Evolutionary conservation across 2,113 vertebrate genomes (phyloP), one percentile per base, ranked within the genome.

Genomic region (Struthio camelus): DNA sequence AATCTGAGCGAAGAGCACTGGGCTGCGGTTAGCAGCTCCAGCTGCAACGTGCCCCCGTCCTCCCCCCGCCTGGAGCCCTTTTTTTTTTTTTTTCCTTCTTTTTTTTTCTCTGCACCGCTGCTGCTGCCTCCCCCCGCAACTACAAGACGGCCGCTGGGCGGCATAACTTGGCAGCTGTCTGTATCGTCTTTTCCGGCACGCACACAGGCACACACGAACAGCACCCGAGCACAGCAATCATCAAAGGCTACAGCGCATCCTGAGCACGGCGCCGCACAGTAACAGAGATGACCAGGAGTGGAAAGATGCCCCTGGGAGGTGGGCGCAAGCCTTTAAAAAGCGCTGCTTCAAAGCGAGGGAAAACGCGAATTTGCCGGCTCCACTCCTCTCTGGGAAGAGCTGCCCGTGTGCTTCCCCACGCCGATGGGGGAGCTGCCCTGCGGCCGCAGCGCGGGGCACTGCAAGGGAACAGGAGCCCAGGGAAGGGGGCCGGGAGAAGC

Each of bases 1-100:
- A 20, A 46, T 18, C 34, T 40, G 75, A 80, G 64, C 38, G 53
- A 50, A 56, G 32, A 50, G 81, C 53, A n/a, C 58, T 83, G 95
- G 82, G 88, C 15, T 50, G 67, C 38, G 19, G 76, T 92, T 90
- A 94, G 70, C 44, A 6, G 25, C 61, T 86, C 87, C 96, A 96
- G 89, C 91, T 94, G 93, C 89, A 92, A 65, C 76, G 8, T 94
- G 62, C 85, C 72, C 80, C 70, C 70, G 2, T 73, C 48, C 62
- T 51, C 71, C 82, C 75, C 70, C 79, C 19, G 3, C 38, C 23
- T 3, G 54, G 14, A 73, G 40, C 34, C 15, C 2, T 30, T 46
- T 30, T 14, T 3, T 20, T 18, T 25, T 1, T 38, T 34, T 59
- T 66, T 25, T 54, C 61, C 38, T 56, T n/a, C 28, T 2, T 14